Evolutionary conservation across 2,888 invertebrate species (phyloP).

Genomic region (Nomada lathburiana): DNA sequence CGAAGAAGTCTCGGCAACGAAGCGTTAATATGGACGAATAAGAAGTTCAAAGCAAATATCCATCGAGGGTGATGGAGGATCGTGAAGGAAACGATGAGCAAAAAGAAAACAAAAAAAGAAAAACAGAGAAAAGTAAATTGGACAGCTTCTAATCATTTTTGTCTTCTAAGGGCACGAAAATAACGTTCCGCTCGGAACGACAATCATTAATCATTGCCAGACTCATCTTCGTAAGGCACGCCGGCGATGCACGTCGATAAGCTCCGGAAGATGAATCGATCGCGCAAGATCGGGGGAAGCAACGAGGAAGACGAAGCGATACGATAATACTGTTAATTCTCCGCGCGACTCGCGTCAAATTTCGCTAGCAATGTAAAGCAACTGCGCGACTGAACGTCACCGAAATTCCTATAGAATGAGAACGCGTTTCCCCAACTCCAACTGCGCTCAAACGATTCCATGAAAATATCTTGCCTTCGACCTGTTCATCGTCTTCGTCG

Average conservation of each 20-base stretch:
- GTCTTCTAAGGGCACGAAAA: neutral
- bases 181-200: neutral
- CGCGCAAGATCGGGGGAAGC: conserved; percentile 37
- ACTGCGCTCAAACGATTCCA: conserved; percentile 6
- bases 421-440: neutral
- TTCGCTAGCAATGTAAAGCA: neutral
- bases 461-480: conserved; percentile 29
- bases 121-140: neutral
- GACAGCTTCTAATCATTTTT: neutral
- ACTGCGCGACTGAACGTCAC: neutral
- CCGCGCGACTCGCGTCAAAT: conserved; percentile 5
- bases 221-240: conserved; percentile 1
- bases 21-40: neutral
- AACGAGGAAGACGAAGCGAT: conserved; percentile 63
- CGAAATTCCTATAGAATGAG: neutral
- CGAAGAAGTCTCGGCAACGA: conserved; percentile 30
- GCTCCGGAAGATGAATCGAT: conserved; percentile 31
- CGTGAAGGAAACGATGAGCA: neutral
- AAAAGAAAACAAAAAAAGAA: neutral
- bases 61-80: neutral
- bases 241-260: neutral
- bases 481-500: conserved; percentile 37
- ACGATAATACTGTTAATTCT: conserved; percentile 79
- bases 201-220: neutral
- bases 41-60: neutral